A percentile compares a stretch with the other conserved stretches of the same genome.
Conservation (phyloP, 2,797 vertebrate species). For the Pipistrellus pipistrellus region DNA sequence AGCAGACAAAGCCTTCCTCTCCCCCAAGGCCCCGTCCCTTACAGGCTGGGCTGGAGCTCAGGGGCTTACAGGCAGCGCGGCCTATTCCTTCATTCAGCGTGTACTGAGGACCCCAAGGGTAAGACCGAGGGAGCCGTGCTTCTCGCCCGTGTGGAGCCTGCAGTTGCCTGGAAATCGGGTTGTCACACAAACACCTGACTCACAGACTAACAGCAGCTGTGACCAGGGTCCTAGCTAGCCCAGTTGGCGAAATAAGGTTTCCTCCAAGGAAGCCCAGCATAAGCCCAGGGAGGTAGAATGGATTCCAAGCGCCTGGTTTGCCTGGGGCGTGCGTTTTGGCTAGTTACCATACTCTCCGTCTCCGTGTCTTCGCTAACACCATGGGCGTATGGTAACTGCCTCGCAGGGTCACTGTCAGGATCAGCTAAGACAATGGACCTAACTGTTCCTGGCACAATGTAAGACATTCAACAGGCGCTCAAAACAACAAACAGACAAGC, state of each 20-base stretch:
- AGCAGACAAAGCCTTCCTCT: background rate
- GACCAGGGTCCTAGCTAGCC: background rate
- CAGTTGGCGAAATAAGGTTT: background rate
- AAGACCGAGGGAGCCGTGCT: background rate
- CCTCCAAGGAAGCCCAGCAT: background rate
- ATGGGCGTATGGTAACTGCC: background rate
- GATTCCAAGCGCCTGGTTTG: background rate
- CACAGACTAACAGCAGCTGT: background rate
- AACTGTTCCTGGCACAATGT: background rate
- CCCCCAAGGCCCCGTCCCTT: background rate
- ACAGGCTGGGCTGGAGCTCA: background rate
- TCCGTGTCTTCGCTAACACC: background rate
- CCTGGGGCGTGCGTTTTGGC: background rate
- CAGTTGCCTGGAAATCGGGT: background rate
- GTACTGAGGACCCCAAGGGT: background rate
- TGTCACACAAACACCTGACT: background rate
- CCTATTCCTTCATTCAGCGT: background rate
- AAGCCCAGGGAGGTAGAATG: background rate
- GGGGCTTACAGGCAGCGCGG: fast-evolving
- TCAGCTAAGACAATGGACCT: background rate
- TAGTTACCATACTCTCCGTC: background rate
- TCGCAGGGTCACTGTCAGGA: background rate
- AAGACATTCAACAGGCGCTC: background rate
- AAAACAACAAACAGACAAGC: background rate
- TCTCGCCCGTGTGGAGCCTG: background rate